Base-by-base conservation (phyloP, 1,140 invertebrate species). In the Polyergus mexicanus region DNA sequence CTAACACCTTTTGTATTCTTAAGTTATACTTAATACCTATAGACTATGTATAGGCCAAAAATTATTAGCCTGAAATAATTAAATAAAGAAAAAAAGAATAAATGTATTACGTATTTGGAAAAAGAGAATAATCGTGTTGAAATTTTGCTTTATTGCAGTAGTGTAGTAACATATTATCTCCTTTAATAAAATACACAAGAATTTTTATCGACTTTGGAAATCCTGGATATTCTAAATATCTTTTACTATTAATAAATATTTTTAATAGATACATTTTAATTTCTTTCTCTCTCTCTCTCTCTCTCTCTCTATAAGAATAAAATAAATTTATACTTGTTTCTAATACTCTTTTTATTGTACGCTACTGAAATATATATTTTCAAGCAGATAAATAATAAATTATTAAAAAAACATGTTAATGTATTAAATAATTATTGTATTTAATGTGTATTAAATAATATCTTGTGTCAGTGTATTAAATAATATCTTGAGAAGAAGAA, bases 1-100 rank as follows among this genome's bases (percentile, higher is more conserved):
- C 41, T 8, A 44, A 16, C 13, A 47, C 1, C 7, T 51, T 68
- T 32, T 28, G 25, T 25, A 22, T 80, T 69, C 35, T 80, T 80
- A 47, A 22, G 10, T 80, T 80, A 80, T 80, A 80, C 68, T 68
- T 80, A 78, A 78, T 78, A 56, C 13, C 25, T 41, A 16, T 16
- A 35, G 25, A 32, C 10, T 35, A 38, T 41, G 28, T 5, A 7
- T 7, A 56, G 22, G 25, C 41, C 41, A 77, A 63, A 77, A 80
- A 16, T 78, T 10, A 68, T 32, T 54, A 78, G 13, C 28, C 5
- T 54, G 1, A 68, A 22, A 63, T 32, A 10, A 51, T 19, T n/a
- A 63, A 19, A 47, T 25, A 63, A 63, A 76, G 8, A 76, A 62
- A 62, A 3, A 76, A 13, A 76, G 32, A 62, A n/a, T 76, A 62